Percentiles rank a stretch among this genome's conserved stretches.
Evolutionary conservation across 2,888 invertebrate genomes (phyloP).

Genomic region (Alentia gelatinosa): DNA sequence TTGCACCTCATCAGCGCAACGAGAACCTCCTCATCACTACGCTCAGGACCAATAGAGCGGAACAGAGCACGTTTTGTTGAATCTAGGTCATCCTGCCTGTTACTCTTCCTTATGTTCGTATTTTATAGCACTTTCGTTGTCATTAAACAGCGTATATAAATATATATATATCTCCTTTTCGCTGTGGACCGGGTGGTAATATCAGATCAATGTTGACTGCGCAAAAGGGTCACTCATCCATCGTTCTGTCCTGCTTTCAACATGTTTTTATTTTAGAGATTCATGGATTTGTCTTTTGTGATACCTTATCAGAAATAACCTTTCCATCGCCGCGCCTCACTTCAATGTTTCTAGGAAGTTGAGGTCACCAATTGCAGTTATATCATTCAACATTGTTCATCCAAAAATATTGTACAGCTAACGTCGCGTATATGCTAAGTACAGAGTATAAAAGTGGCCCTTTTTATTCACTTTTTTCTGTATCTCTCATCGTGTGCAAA

Average conservation of each 20-base stretch:
- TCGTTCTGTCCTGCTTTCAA: background rate
- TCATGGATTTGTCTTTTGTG: background rate
- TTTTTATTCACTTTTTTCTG: constrained; percentile 4
- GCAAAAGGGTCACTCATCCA: background rate
- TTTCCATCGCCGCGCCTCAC: background rate
- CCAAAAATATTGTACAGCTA: background rate
- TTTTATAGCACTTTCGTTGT: background rate
- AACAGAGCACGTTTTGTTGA: background rate
- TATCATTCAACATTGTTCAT: background rate
- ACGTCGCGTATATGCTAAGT: background rate
- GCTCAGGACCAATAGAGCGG: background rate
- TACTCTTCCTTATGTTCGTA: background rate
- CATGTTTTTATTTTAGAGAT: no score
- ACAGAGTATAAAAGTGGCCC: background rate
- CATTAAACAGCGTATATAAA: background rate
- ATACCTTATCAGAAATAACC: background rate
- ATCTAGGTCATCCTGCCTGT: background rate
- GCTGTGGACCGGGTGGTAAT: background rate
- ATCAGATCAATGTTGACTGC: background rate
- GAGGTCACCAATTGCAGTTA: background rate
- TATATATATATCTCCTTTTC: background rate
- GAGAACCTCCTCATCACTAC: background rate
- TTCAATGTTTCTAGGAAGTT: no score
- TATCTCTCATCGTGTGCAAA: constrained; percentile 1
- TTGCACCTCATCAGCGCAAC: background rate